Percentiles rank a stretch among this genome's conserved stretches.
Conservation (phyloP, 2,113 vertebrate species). For the Syrmaticus mikado region DNA sequence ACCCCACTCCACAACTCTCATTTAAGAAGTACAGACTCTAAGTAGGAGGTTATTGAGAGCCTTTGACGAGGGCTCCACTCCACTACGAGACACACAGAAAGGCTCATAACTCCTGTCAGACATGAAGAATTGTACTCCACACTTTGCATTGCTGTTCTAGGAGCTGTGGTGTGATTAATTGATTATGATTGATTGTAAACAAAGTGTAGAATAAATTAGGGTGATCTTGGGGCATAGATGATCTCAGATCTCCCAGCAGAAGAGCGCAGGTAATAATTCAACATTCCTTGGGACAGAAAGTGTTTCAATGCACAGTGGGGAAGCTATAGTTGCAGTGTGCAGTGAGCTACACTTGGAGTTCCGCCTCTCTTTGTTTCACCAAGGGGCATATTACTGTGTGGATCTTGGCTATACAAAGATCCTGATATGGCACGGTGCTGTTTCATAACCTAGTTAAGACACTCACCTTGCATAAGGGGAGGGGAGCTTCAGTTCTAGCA, state of each 20-base stretch:
- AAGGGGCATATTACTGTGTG: not conserved
- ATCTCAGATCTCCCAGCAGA: not conserved
- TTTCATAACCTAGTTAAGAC: not conserved
- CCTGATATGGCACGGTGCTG: not conserved
- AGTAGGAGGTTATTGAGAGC: not conserved
- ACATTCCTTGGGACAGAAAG: not conserved
- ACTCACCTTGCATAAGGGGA: not conserved
- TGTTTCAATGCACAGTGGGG: accelerated
- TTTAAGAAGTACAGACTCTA: not conserved
- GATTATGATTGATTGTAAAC: not conserved
- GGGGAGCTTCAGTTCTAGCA: not conserved
- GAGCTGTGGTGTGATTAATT: not conserved
- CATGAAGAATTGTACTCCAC: accelerated
- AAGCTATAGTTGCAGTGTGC: not conserved
- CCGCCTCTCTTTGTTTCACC: not conserved
- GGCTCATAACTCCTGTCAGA: not conserved
- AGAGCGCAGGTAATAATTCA: not conserved
- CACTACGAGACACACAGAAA: not conserved
- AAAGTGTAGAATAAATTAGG: not conserved
- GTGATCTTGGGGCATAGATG: not conserved
- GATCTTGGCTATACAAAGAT: not conserved
- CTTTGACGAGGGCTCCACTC: not conserved
- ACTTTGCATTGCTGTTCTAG: accelerated
- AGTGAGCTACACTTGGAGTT: not conserved
- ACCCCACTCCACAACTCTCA: not conserved